phyloP scores from a whole-genome alignment of 2,113 vertebrate genomes.

The Orthonyx spaldingii region DNA sequence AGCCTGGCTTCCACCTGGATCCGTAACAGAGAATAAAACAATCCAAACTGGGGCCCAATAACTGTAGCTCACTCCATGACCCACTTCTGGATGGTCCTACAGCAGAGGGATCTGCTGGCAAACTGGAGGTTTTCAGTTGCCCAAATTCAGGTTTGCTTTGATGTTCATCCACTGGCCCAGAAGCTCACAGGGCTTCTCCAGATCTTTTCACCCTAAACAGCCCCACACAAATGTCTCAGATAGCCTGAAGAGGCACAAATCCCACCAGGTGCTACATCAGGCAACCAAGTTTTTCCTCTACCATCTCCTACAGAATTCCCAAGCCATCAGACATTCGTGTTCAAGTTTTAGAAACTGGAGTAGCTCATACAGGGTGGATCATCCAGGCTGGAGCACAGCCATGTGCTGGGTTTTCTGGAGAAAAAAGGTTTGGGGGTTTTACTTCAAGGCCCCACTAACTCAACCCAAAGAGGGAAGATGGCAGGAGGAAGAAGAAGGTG shows the following conservation, averaged over 20 bases:
- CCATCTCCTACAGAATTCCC: neutral
- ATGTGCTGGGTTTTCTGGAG: accelerated
- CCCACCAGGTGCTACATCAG: neutral
- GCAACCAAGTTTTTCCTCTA: neutral
- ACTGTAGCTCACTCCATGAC: neutral
- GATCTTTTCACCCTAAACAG: neutral
- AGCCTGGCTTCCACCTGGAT: neutral
- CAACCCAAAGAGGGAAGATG: neutral
- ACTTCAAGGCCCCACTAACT: neutral
- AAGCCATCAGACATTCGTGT: neutral
- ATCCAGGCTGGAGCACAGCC: neutral
- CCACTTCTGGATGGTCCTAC: neutral
- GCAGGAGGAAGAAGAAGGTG: neutral
- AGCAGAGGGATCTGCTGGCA: neutral
- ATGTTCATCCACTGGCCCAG: neutral
- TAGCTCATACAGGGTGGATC: neutral
- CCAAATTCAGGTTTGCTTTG: neutral
- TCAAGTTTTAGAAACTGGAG: neutral
- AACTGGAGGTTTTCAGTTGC: neutral
- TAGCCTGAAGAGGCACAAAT: neutral
- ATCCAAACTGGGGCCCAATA: neutral
- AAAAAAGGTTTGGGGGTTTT: neutral
- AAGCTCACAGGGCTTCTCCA: neutral
- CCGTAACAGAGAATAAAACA: neutral
- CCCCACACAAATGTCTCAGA: neutral